Evolutionary conservation across 1,140 invertebrate genomes (phyloP).

Genomic region (Pygmarrhopalites habei): DNA sequence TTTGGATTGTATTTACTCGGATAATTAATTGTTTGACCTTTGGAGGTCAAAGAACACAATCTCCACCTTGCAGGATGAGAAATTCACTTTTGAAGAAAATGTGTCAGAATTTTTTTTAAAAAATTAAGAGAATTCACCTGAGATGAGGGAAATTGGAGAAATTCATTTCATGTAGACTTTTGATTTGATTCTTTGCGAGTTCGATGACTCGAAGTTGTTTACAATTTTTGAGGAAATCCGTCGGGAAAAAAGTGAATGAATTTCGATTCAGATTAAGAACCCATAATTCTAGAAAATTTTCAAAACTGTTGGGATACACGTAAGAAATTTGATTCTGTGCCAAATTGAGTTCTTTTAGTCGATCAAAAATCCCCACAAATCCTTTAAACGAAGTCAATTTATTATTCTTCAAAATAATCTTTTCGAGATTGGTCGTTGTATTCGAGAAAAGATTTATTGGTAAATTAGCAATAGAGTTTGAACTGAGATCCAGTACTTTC

Average conservation of each 20-base stretch:
- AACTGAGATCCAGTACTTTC: conserved; percentile 61
- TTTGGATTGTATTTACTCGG: no score
- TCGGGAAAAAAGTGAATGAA: conserved; percentile 71
- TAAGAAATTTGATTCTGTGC: conserved; percentile 68
- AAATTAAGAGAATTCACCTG: no score
- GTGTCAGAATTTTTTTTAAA: no score
- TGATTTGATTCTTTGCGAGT: conserved; percentile 65
- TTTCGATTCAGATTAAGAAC: conserved; percentile 53
- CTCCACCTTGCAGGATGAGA: no score
- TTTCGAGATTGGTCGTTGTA: no score
- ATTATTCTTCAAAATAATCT: conserved; percentile 49
- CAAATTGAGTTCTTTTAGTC: conserved; percentile 62
- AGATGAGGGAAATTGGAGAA: conserved; percentile 71
- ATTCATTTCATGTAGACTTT: conserved; percentile 69
- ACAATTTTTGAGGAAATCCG: conserved; percentile 56
- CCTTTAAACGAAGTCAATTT: conserved; percentile 67
- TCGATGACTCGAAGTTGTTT: conserved; percentile 64
- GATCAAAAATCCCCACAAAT: conserved; percentile 47
- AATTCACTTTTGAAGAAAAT: no score
- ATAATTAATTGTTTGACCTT: no score
- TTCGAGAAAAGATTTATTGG: no score
- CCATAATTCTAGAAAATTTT: conserved; percentile 59
- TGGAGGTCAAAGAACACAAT: no score
- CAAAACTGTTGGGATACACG: conserved; percentile 71
- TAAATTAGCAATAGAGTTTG: conserved; percentile 44